Percentiles rank a stretch among this genome's conserved stretches.
These are phyloP conservation scores for Astreopora myriophthalma DNA, from an alignment of 64 coral and sea anemone genomes.

Conservation along the genomic window DNA sequence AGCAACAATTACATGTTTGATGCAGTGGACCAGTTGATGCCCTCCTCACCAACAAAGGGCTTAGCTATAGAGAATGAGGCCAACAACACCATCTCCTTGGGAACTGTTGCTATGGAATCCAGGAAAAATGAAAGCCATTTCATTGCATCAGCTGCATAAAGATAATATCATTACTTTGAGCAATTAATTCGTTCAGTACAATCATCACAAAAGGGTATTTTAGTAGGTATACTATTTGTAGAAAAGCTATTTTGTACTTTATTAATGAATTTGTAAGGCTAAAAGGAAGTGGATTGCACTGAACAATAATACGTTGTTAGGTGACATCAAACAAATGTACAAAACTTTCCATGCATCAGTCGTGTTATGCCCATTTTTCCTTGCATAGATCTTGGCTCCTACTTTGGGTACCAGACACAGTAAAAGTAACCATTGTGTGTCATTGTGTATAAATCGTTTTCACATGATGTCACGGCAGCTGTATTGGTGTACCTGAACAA, in stretches of 20 bases:
- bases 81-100: constrained; percentile 73
- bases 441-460: too few relatives aligned
- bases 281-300: not conserved
- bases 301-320: not conserved
- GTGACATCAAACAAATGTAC: not conserved
- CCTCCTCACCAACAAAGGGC: constrained; percentile 66
- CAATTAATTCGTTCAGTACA: not conserved
- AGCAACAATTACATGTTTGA: constrained; percentile 78
- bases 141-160: constrained; percentile 49
- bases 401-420: too few relatives aligned
- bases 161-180: not conserved
- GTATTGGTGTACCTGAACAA: too few relatives aligned
- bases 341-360: not conserved
- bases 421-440: too few relatives aligned
- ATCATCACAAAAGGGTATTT: constrained; percentile 32
- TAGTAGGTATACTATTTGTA: constrained; percentile 23
- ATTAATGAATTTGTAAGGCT: constrained; percentile 24
- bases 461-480: too few relatives aligned
- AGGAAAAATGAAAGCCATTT: constrained; percentile 23
- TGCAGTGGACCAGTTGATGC: constrained; percentile 63
- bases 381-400: too few relatives aligned
- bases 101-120: constrained; percentile 57
- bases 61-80: constrained; percentile 74
- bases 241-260: constrained; percentile 42
- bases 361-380: not conserved